A percentile compares a stretch with the other conserved stretches of the same genome.
Evolutionary conservation across 1,140 invertebrate genomes (phyloP).

Genomic region (Maconellicoccus hirsutus): DNA sequence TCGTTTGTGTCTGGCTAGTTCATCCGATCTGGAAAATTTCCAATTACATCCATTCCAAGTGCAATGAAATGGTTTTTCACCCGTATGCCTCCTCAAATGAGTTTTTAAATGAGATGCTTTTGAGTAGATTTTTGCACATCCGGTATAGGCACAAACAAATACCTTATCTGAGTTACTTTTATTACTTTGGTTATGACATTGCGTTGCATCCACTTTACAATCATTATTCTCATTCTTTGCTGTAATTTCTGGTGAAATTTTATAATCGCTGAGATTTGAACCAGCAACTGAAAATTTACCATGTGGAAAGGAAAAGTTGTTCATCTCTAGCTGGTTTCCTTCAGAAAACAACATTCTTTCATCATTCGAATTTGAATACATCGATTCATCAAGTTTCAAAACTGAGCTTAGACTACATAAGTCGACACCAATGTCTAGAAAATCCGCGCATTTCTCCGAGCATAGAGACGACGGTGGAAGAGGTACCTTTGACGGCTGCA

Average conservation of each 20-base stretch:
- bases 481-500: not conserved
- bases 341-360: too few species aligned
- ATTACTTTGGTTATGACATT: too few species aligned
- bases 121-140: constrained; percentile 59
- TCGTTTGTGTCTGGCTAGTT: constrained; percentile 58
- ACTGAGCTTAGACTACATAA: not conserved
- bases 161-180: too few species aligned
- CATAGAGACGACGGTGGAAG: not conserved
- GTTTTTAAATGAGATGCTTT: constrained; percentile 89
- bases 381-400: not conserved
- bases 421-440: not conserved
- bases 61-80: constrained; percentile 81
- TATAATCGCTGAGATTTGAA: not conserved
- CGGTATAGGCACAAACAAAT: constrained; percentile 41
- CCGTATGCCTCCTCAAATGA: constrained; percentile 80
- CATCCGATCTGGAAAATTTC: constrained; percentile 88
- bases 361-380: too few species aligned
- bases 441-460: not conserved
- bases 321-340: too few species aligned
- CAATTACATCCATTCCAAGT: constrained; percentile 54
- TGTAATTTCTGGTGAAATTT: too few species aligned
- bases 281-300: too few species aligned
- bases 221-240: too few species aligned
- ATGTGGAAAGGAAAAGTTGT: too few species aligned
- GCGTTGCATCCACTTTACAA: too few species aligned